phyloP scores from a whole-genome alignment of 2,888 invertebrate species.

The Trichogramma evanescens region DNA sequence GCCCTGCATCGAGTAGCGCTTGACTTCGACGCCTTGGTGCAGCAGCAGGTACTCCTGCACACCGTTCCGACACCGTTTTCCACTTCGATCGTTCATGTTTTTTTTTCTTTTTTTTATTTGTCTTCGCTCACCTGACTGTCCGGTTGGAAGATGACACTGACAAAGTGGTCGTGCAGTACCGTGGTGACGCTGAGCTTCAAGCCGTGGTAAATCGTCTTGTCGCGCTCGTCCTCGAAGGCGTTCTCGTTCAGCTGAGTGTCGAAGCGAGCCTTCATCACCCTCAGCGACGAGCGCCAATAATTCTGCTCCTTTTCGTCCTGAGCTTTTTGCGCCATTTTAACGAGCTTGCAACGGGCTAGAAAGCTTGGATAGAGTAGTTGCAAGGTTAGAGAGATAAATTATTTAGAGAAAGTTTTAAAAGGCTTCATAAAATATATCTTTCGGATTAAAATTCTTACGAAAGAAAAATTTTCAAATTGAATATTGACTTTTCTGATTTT shows the following conservation, averaged over 20 bases:
- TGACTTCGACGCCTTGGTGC: constrained; percentile 19
- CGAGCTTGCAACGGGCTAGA: background rate
- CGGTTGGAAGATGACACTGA: constrained; percentile 27
- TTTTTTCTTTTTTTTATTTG: background rate
- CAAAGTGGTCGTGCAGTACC: constrained; percentile 21
- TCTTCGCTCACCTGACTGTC: constrained; percentile 23
- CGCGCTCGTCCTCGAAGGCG: constrained; percentile 25
- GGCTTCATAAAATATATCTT: too few species aligned
- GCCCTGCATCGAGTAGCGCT: constrained; percentile 30
- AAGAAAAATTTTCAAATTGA: too few species aligned
- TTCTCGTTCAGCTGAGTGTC: constrained; percentile 20
- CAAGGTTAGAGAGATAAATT: too few species aligned
- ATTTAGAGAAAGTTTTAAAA: too few species aligned
- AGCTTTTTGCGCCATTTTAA: background rate
- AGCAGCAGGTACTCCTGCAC: constrained; percentile 29
- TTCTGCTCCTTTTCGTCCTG: constrained; percentile 7
- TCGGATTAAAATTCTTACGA: too few species aligned
- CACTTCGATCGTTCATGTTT: too few species aligned
- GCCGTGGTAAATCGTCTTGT: constrained; percentile 28
- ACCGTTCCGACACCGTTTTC: too few species aligned
- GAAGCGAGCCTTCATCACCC: constrained; percentile 23
- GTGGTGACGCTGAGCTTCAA: constrained; percentile 24
- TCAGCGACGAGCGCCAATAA: constrained; percentile 17
- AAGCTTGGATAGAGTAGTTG: background rate
- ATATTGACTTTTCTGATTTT: too few species aligned